A percentile compares a stretch with the other conserved stretches of the same genome.
Evolutionary conservation across 1,140 invertebrate genomes (phyloP).

Genomic region (Geopemphigus sp.): DNA sequence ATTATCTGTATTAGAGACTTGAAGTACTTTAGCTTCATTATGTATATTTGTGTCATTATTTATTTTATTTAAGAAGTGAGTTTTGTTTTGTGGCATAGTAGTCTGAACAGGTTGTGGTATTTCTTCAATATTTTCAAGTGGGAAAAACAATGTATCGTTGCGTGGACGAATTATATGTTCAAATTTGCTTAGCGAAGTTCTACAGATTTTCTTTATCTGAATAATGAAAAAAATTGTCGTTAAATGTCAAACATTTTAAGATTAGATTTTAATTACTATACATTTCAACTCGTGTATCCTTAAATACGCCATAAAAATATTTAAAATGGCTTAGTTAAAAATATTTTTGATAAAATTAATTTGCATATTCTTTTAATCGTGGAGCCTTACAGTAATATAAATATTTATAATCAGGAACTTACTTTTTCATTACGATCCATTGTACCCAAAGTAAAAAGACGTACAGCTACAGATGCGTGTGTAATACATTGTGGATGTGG

Average conservation of each 20-base stretch:
- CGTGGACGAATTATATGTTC: slow-evolving; percentile 43
- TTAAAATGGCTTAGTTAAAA: too few relatives aligned
- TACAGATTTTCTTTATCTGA: slow-evolving; percentile 35
- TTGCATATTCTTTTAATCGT: too few relatives aligned
- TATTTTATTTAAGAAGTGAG: slow-evolving; percentile 40
- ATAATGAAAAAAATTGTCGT: neutral
- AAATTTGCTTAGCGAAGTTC: slow-evolving; percentile 22
- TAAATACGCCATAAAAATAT: too few relatives aligned
- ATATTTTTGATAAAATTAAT: too few relatives aligned
- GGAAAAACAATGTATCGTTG: slow-evolving; percentile 45
- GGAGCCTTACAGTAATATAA: neutral
- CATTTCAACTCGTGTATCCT: too few relatives aligned
- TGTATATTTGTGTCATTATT: neutral
- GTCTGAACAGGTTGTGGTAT: neutral
- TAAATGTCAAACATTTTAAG: too few relatives aligned
- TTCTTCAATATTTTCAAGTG: slow-evolving; percentile 37
- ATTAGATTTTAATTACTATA: too few relatives aligned
- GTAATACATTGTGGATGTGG: slow-evolving; percentile 37
- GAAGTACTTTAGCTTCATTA: neutral
- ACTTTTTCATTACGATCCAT: slow-evolving; percentile 38
- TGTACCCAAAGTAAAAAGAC: slow-evolving; percentile 22
- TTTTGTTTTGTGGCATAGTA: slow-evolving; percentile 29
- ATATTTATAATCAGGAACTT: neutral
- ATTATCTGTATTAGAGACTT: neutral
- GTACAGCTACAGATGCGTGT: slow-evolving; percentile 22